These are phyloP conservation scores for Gambusia yucatana DNA, from an alignment of 2,797 vertebrate genomes.

Conservation along the genomic window DNA sequence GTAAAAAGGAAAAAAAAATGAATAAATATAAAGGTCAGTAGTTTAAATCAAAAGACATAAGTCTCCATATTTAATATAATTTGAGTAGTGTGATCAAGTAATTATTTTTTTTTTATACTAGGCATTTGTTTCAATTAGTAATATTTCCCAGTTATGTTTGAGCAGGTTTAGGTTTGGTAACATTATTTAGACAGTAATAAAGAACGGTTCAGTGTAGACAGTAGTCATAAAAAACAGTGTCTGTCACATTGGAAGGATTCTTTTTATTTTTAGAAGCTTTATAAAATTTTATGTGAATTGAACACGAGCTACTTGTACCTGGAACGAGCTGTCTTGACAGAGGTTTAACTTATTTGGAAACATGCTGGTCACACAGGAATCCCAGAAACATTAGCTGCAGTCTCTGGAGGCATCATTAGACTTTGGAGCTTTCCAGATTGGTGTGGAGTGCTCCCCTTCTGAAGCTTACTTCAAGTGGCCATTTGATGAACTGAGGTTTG, in stretches of 20 bases:
- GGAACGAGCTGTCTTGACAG: background rate
- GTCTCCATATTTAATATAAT: background rate
- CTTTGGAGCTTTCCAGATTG: slow-evolving; percentile 4
- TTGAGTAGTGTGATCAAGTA: background rate
- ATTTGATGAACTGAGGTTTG: slow-evolving; percentile 5
- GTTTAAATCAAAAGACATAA: background rate
- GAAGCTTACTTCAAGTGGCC: background rate
- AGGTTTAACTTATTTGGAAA: background rate
- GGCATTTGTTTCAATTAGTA: background rate
- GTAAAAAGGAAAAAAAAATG: slow-evolving; percentile 23
- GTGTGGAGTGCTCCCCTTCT: background rate
- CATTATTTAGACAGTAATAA: background rate
- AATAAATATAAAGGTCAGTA: slow-evolving; percentile 7
- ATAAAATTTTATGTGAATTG: background rate
- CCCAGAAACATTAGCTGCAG: background rate
- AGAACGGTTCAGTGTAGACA: background rate
- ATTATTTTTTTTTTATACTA: background rate
- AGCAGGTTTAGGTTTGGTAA: background rate
- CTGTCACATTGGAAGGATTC: background rate
- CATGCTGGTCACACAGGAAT: background rate
- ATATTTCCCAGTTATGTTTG: background rate
- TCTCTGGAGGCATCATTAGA: slow-evolving; percentile 9
- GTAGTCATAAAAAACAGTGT: background rate
- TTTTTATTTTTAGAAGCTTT: background rate
- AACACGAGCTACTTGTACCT: background rate